Conservation (phyloP, 92 coral and sea anemone species). For the Umimayanthus chanpuru region DNA sequence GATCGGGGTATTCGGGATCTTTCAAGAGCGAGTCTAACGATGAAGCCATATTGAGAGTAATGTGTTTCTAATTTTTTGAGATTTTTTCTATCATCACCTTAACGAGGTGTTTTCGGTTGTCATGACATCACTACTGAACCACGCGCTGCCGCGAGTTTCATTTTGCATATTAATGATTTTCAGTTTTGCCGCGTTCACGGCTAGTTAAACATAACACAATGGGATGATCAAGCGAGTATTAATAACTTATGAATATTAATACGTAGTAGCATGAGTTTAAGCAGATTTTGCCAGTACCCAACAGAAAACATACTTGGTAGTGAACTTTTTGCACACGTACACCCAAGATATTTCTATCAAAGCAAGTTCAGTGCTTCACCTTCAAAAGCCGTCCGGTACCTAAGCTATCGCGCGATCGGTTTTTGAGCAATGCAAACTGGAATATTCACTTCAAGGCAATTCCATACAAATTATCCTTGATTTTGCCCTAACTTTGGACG, state of each 20-base stretch:
- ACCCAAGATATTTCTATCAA: slow-evolving; percentile 2
- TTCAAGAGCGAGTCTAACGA: no score
- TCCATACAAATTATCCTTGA: not conserved
- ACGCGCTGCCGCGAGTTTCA: not conserved
- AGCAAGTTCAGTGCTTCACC: not conserved
- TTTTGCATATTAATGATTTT: not conserved
- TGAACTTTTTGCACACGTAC: no score
- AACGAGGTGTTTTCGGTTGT: not conserved
- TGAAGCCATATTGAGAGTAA: no score
- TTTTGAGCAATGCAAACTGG: not conserved
- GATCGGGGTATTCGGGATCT: no score
- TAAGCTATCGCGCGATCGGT: not conserved
- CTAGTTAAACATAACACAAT: not conserved
- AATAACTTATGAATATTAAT: not conserved
- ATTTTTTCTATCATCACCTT: not conserved
- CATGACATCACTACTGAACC: not conserved
- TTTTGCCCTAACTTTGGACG: not conserved
- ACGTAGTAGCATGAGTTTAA: no score
- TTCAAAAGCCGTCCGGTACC: not conserved
- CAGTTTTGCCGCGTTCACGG: not conserved
- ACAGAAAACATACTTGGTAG: no score
- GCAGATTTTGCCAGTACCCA: no score
- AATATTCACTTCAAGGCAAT: slow-evolving; percentile 5
- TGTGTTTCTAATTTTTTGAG: not conserved
- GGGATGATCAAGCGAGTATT: not conserved